phyloP scores from a whole-genome alignment of 1,140 invertebrate genomes.

The Papilio xuthus region DNA sequence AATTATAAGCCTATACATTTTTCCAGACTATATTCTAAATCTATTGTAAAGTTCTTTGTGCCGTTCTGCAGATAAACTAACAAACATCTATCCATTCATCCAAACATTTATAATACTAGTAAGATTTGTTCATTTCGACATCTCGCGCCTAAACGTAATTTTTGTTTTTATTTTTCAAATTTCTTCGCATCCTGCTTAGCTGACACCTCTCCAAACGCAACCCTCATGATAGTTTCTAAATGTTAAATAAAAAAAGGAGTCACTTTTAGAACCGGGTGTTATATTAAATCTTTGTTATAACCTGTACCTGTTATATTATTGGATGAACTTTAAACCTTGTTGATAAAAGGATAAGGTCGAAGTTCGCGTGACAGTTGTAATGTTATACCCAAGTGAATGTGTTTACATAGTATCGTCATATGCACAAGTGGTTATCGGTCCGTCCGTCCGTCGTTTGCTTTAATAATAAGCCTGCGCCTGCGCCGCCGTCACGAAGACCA shows the following conservation, averaged over 20 bases:
- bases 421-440: conserved; percentile 71
- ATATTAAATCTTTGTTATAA: conserved; percentile 23
- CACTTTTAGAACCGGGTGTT: conserved; percentile 34
- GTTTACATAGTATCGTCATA: conserved; percentile 72
- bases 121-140: neutral
- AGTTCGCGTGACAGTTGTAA: conserved; percentile 1
- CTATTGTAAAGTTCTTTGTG: no score
- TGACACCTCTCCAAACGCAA: conserved; percentile 30
- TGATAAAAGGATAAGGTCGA: neutral
- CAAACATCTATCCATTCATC: no score
- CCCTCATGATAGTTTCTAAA: conserved; percentile 33
- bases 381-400: conserved; percentile 43
- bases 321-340: neutral
- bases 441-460: conserved; percentile 71
- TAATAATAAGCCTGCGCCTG: conserved; percentile 75
- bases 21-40: no score
- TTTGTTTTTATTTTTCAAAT: conserved; percentile 2
- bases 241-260: conserved; percentile 7
- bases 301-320: neutral
- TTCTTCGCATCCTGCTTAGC: conserved; percentile 9
- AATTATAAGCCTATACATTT: no score
- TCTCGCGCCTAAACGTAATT: neutral
- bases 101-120: no score
- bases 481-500: conserved; percentile 74
- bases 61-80: no score